These are phyloP conservation scores for Beris morrisii DNA, from an alignment of 2,888 invertebrate species.

Conservation along the genomic window DNA sequence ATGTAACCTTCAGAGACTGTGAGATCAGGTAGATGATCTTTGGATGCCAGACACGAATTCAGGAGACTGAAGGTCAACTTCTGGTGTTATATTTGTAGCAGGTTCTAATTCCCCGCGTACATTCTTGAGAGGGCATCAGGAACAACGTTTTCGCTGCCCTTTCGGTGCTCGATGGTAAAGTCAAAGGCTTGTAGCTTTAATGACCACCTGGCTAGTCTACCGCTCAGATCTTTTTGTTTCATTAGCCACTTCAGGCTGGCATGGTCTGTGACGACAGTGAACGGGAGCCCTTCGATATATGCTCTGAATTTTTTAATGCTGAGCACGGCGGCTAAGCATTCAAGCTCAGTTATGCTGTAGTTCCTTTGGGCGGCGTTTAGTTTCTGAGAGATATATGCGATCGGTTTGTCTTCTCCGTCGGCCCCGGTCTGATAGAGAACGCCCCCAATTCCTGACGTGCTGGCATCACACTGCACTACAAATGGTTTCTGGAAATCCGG, in stretches of 20 bases:
- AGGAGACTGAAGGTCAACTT: too few species aligned
- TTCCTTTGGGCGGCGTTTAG: slow-evolving; percentile 17
- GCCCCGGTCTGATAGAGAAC: background rate
- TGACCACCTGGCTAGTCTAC: slow-evolving; percentile 8
- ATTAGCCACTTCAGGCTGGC: slow-evolving; percentile 11
- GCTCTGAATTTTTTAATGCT: slow-evolving; percentile 36
- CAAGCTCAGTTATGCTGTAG: slow-evolving; percentile 36
- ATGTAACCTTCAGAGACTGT: slow-evolving; percentile 1
- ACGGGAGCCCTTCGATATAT: slow-evolving; percentile 34
- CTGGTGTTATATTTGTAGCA: too few species aligned
- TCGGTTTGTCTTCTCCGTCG: background rate
- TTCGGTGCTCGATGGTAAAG: background rate
- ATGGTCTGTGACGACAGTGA: slow-evolving; percentile 30
- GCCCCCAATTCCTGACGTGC: slow-evolving; percentile 26
- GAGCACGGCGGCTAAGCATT: slow-evolving; percentile 38
- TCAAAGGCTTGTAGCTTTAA: slow-evolving; percentile 5
- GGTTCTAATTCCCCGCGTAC: too few species aligned
- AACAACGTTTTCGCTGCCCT: too few species aligned
- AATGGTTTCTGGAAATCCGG: slow-evolving; percentile 6
- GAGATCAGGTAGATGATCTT: background rate
- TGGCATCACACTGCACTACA: slow-evolving; percentile 12
- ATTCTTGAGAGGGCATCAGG: too few species aligned
- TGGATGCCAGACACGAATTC: background rate
- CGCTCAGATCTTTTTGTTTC: slow-evolving; percentile 1
- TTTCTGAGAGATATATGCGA: slow-evolving; percentile 16